Evolutionary conservation across 2,888 invertebrate species (phyloP), one percentile per base, ranked within the genome.

Genomic region (Cerastis rubricosa): DNA sequence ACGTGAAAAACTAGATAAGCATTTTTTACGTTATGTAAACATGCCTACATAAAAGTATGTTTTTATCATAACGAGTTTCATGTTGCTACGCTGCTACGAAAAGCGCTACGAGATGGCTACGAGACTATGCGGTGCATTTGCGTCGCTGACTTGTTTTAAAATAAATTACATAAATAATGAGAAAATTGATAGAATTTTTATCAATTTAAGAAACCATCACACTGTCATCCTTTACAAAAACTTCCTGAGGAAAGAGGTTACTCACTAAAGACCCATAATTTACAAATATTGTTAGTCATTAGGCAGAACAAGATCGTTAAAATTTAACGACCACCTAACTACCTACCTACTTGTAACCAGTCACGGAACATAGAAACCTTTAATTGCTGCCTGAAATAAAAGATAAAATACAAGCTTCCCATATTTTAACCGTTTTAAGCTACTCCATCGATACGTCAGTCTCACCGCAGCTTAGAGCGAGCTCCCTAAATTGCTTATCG

Each of bases 31-130:
- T 29, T 8, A 35, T 35, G 25, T 45, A 47, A 65, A 63, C 12
- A 51, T 29, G n/a, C 9, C 14, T 72, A 67, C 14, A 54, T 49
- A 75, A 61, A 40, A 74, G 35, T 83, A 4, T 47, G 12, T 57
- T 70, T n/a, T 40, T 64, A 64, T 47, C 63, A 47, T 64, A 67
- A 40, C 19, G 64, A 84, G 19, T 66, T 70, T 43, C 35, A 54
- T 40, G n/a, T 68, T 76, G 85, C 81, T 82, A 82, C 81, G 68
- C 76, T 49, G 81, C 82, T 84, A 82, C 82, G 71, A 69, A 76
- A 66, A 35, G 43, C 29, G 68, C 82, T 83, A 83, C 82, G 81
- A 76, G 43, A 17, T 71, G 12, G 68, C 81, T 84, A 83, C 82
- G 81, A 61, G 29, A 11, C 65, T 76, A 71, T 47, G 84, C 49